Conservation (phyloP, 2,797 vertebrate species). For the Zenarchopterus dispar region DNA sequence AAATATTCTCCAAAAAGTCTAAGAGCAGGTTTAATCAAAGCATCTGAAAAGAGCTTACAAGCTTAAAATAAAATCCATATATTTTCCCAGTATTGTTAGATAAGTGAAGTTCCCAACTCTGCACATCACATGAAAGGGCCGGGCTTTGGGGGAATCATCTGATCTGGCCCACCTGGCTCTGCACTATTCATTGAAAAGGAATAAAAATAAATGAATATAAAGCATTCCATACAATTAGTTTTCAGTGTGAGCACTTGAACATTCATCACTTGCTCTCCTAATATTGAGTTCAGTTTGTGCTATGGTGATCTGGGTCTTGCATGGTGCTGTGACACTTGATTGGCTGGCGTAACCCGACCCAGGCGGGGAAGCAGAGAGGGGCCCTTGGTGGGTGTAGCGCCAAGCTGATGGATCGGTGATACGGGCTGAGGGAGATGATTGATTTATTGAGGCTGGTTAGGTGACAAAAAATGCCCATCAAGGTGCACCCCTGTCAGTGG, state of each 20-base stretch:
- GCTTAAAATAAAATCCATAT: slow-evolving; percentile 32
- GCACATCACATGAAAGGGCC: slow-evolving; percentile 10
- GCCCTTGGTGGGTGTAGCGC: slow-evolving; percentile 57
- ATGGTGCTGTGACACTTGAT: slow-evolving; percentile 62
- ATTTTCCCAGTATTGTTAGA: slow-evolving; percentile 4
- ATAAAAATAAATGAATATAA: slow-evolving; percentile 66
- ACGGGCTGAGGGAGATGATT: slow-evolving; percentile 79
- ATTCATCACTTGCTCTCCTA: slow-evolving; percentile 50
- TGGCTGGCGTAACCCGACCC: slow-evolving; percentile 67
- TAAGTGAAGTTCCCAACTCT: slow-evolving; percentile 32
- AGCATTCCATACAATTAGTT: slow-evolving; percentile 50
- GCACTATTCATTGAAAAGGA: slow-evolving; percentile 47
- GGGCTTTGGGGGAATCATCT: slow-evolving; percentile 29
- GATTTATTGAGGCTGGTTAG: slow-evolving; percentile 84
- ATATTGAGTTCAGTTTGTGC: slow-evolving; percentile 59
- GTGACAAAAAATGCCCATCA: slow-evolving; percentile 83
- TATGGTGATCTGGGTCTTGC: slow-evolving; percentile 52
- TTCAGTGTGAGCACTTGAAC: slow-evolving; percentile 37
- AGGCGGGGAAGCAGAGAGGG: slow-evolving; percentile 36
- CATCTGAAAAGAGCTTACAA: slow-evolving; percentile 28
- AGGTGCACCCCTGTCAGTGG: slow-evolving; percentile 81
- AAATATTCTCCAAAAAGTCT: slow-evolving; percentile 79
- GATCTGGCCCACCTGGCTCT: slow-evolving; percentile 56
- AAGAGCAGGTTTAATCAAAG: slow-evolving; percentile 4
- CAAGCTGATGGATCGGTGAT: slow-evolving; percentile 76